These are phyloP conservation scores for Drosophila koepferae DNA, from an alignment of 2,888 invertebrate species.

Conservation along the genomic window DNA sequence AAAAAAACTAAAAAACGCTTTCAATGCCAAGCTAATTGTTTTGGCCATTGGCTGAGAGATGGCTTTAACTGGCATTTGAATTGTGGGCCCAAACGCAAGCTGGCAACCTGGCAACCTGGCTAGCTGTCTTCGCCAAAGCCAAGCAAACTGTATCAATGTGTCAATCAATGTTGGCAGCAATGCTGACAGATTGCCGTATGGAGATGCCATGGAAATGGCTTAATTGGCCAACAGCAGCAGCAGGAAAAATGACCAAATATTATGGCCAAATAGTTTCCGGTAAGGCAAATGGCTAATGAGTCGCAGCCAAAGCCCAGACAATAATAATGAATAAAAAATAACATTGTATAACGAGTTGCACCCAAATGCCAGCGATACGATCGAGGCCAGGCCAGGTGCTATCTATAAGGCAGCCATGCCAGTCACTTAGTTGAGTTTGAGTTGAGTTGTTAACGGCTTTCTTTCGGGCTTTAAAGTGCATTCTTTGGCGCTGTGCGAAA, in stretches of 20 bases:
- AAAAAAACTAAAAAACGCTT: conserved; percentile 26
- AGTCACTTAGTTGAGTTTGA: conserved; percentile 17
- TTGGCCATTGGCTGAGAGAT: conserved; percentile 31
- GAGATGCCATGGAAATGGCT: conserved; percentile 54
- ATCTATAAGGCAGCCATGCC: conserved; percentile 12
- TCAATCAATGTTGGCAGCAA: conserved; percentile 59
- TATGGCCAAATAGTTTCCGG: conserved; percentile 80
- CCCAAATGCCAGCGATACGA: conserved; percentile 15
- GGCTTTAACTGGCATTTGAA: conserved; percentile 56
- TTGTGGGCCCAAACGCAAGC: conserved; percentile 62
- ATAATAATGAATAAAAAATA: conserved; percentile 9
- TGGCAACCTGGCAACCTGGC: conserved; percentile 4
- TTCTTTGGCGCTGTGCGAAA: conserved; percentile 27
- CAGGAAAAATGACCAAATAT: conserved; percentile 63
- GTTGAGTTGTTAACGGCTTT: conserved; percentile 25
- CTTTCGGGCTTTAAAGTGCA: conserved; percentile 78
- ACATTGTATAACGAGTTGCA: conserved; percentile 44
- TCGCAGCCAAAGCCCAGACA: conserved; percentile 54
- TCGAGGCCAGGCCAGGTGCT: conserved; percentile 22
- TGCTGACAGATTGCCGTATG: conserved; percentile 58
- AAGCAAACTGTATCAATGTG: conserved; percentile 72
- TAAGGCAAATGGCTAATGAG: conserved; percentile 75
- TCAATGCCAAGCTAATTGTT: conserved; percentile 57
- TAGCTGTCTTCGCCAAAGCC: conserved; percentile 36
- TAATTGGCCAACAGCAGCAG: conserved; percentile 65